Conservation (phyloP, 2,888 invertebrate genomes). For the Lasioglossum pauxillum region DNA sequence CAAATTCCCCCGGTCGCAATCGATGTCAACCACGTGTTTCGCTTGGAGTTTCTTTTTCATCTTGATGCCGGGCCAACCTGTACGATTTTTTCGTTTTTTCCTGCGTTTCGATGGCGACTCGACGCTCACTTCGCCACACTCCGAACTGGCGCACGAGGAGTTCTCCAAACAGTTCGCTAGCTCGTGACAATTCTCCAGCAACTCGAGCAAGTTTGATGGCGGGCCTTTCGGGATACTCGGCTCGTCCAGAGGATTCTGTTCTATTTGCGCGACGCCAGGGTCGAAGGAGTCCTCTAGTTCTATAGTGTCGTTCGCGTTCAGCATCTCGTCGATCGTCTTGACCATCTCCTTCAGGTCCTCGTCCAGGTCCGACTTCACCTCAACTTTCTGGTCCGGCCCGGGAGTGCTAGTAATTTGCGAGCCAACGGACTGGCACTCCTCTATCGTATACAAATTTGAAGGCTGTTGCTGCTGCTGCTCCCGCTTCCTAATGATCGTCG, state of each 20-base stretch:
- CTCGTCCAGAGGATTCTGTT: conserved; percentile 57
- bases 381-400: conserved; percentile 63
- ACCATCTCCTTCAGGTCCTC: conserved; percentile 82
- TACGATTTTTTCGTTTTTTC: conserved; percentile 90
- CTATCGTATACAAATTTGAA: conserved; percentile 45
- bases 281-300: conserved; percentile 86
- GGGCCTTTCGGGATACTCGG: conserved; percentile 75
- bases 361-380: conserved; percentile 76
- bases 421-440: conserved; percentile 58
- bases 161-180: conserved; percentile 78
- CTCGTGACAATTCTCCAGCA: conserved; percentile 81
- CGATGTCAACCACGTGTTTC: conserved; percentile 62
- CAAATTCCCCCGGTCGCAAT: conserved; percentile 56
- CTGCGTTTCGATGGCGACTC: conserved; percentile 84
- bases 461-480: conserved; percentile 69
- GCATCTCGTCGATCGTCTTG: conserved; percentile 84
- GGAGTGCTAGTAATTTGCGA: conserved; percentile 61
- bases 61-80: conserved; percentile 90
- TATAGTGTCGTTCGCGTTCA: conserved; percentile 84
- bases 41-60: conserved; percentile 63
- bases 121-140: conserved; percentile 78
- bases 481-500: conserved; percentile 82
- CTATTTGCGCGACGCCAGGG: conserved; percentile 67
- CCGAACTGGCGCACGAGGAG: conserved; percentile 82
- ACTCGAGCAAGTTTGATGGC: conserved; percentile 79